Percentiles rank a stretch among this genome's conserved stretches.
These are phyloP conservation scores for Albula goreensis DNA, from an alignment of 2,113 vertebrate species.

Conservation along the genomic window DNA sequence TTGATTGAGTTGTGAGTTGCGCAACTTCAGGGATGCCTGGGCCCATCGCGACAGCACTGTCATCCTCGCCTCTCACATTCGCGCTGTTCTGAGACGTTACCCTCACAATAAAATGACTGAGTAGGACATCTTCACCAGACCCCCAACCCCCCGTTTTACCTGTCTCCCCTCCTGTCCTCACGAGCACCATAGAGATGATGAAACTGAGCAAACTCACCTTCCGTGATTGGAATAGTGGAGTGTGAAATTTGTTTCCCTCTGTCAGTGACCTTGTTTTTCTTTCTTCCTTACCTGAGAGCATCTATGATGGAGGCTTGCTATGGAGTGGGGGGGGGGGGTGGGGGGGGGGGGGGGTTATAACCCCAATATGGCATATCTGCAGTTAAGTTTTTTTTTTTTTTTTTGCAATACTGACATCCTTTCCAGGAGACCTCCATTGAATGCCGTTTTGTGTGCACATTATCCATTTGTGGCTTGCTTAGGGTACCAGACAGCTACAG, in stretches of 20 bases:
- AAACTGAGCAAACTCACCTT: not conserved
- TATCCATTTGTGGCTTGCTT: no score
- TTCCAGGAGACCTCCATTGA: not conserved
- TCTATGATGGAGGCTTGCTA: constrained; percentile 1
- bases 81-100: not conserved
- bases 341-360: not conserved
- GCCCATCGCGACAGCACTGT: not conserved
- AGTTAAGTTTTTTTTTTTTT: not conserved
- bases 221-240: constrained; percentile 3
- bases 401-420: not conserved
- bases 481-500: not conserved
- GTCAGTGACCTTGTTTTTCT: not conserved
- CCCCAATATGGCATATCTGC: not conserved
- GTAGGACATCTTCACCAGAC: not conserved
- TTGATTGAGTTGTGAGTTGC: not conserved
- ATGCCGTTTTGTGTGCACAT: not conserved
- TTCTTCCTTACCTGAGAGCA: not conserved
- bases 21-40: not conserved
- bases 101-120: not conserved
- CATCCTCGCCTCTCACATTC: not conserved
- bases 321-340: not conserved
- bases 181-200: not conserved
- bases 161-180: not conserved
- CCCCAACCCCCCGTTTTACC: not conserved
- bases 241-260: constrained; percentile 2